Evolutionary conservation across 2,888 invertebrate genomes (phyloP).

Genomic region (Ochropleura plecta): DNA sequence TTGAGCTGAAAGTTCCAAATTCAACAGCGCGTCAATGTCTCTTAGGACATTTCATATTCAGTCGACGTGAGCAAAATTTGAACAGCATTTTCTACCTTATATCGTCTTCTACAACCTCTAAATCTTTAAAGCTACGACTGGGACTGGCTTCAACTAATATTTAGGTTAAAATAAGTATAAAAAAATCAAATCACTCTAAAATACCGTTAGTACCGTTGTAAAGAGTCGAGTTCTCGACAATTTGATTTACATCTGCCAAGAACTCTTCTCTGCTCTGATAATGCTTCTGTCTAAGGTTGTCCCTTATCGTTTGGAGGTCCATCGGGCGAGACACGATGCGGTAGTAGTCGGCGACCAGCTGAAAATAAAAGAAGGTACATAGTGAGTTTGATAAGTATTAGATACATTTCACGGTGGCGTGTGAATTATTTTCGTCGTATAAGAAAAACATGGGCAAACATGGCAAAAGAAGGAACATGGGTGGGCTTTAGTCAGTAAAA

Average conservation of each 20-base stretch:
- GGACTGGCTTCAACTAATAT: not conserved
- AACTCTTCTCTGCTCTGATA: constrained; percentile 99
- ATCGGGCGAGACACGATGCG: constrained; percentile 97
- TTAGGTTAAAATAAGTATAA: constrained; percentile 38
- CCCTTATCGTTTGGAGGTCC: constrained; percentile 99
- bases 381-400: not conserved
- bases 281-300: constrained; percentile 96
- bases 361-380: not conserved
- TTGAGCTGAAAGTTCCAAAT: not conserved
- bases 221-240: constrained; percentile 97
- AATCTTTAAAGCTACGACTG: not conserved
- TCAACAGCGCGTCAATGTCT: not conserved
- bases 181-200: constrained; percentile 58
- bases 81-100: not conserved
- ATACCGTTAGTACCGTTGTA: constrained; percentile 94
- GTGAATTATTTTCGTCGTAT: not conserved
- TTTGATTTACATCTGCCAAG: constrained; percentile 98
- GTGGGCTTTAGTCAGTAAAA: too few relatives aligned
- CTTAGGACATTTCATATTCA: not conserved
- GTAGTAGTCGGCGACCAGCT: constrained; percentile 98
- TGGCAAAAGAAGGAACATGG: too few relatives aligned
- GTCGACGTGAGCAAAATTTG: not conserved
- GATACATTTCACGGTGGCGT: not conserved
- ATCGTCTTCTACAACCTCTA: not conserved
- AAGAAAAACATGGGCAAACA: too few relatives aligned